These are phyloP conservation scores for Trissonchulus latispiculum DNA, from an alignment of 2,888 invertebrate species.

Conservation along the genomic window DNA sequence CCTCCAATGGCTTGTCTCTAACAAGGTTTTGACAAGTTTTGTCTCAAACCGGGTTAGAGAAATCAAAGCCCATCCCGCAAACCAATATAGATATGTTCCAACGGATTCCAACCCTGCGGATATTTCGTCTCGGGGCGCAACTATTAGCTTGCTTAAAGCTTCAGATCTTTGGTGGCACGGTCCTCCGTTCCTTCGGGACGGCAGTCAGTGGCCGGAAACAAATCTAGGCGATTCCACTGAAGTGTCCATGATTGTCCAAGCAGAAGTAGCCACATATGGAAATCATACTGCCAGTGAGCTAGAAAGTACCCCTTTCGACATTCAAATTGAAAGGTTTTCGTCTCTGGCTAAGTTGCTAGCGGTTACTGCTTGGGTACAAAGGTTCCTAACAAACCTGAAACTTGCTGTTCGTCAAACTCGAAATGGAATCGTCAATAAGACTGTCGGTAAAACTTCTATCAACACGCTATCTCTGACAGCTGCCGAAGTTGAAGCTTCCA, in stretches of 20 bases:
- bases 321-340: not conserved
- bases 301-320: not conserved
- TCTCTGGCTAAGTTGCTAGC: not conserved
- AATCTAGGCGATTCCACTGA: not conserved
- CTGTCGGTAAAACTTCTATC: not conserved
- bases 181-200: slow-evolving; percentile 27
- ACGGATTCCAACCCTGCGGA: slow-evolving; percentile 36
- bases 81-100: slow-evolving; percentile 31
- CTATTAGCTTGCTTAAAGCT: slow-evolving; percentile 19
- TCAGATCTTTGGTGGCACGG: slow-evolving; percentile 33
- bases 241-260: not conserved
- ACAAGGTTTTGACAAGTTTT: slow-evolving; percentile 24
- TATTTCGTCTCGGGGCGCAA: slow-evolving; percentile 29
- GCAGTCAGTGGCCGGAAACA: not conserved
- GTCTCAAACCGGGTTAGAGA: slow-evolving; percentile 31
- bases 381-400: not conserved
- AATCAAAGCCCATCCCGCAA: slow-evolving; percentile 25
- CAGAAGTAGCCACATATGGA: not conserved
- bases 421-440: no score
- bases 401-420: no score
- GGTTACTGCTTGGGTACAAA: not conserved
- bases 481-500: not conserved
- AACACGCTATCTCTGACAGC: no score
- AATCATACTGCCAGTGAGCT: not conserved
- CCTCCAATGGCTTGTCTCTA: slow-evolving; percentile 29